Conservation (phyloP, 2,888 invertebrate genomes). For the Cerastoderma edule region DNA sequence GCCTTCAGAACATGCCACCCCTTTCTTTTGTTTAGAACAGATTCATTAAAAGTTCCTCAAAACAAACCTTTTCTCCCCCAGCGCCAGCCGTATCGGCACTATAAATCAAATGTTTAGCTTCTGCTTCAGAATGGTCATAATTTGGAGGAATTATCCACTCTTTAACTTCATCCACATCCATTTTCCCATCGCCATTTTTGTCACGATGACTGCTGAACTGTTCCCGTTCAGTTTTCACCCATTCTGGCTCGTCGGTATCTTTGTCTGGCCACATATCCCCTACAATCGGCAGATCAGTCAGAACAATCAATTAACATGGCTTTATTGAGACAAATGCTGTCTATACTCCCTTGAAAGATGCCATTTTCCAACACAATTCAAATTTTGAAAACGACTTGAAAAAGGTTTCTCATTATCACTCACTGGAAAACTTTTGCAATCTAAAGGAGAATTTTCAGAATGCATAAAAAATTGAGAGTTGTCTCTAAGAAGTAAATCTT, state of each 20-base stretch:
- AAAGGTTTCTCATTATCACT: no score
- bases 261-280: constrained; percentile 92
- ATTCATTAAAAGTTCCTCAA: neutral
- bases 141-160: constrained; percentile 97
- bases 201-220: constrained; percentile 93
- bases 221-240: constrained; percentile 97
- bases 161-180: constrained; percentile 93
- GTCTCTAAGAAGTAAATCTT: no score
- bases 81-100: constrained; percentile 93
- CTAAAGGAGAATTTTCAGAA: no score
- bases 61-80: constrained; percentile 87
- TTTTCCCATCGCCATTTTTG: constrained; percentile 92
- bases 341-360: no score
- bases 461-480: no score
- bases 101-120: constrained; percentile 96
- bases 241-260: constrained; percentile 89
- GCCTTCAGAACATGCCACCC: no score
- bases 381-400: no score
- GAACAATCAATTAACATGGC: no score
- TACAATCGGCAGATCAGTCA: constrained; percentile 77
- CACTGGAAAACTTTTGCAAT: no score
- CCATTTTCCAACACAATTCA: no score
- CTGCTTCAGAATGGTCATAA: constrained; percentile 98
- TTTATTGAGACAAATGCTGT: no score
- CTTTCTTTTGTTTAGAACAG: no score